Evolutionary conservation across 2,113 vertebrate genomes (phyloP), one percentile per base, ranked within the genome.

Genomic region (Recurvirostra avosetta): DNA sequence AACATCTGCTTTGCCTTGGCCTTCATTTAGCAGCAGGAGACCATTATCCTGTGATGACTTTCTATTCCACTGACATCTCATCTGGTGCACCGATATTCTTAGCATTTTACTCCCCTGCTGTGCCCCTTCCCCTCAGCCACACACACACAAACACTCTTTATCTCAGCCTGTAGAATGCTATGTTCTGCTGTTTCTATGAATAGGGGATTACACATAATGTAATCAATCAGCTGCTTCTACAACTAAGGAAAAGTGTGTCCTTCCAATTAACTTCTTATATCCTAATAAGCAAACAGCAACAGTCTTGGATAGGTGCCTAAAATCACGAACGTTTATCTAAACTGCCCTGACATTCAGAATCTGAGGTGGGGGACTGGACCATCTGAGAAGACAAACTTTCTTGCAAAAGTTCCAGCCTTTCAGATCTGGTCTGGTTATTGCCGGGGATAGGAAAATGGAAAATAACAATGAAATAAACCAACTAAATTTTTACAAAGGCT

Each of bases 1-100:
- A 97, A 97, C 97, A 97, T 97, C 97, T 97, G 97, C 96, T 97
- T 97, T 97, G 94, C 92, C 97, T 97, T 94, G 91, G 97, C 95
- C 97, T 97, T 97, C 95, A 95, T 97, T 97, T 97, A 97, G 96
- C 97, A 97, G 96, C 97, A 97, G 97, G 97, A 97, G 97, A 96
- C 96, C 96, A 97, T 97, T 97, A 97, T 96, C 95, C 96, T 92
- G 84, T 97, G 96, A 97, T 97, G 97, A 97, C 96, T 97, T 97
- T 97, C 94, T 97, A 94, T 95, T 97, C 96, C 97, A 97, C 95
- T 97, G 95, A 97, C 97, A 96, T 97, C 94, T 97, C 96, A 97
- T 97, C 95, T 97, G 96, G 96, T 97, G 93, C 95, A 96, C 94
- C 6, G 43, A 96, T 97, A 97, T 96, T 97, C 95, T 96, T 95